Conservation (phyloP, 2,797 vertebrate genomes). For the Chiloscyllium punctatum region DNA sequence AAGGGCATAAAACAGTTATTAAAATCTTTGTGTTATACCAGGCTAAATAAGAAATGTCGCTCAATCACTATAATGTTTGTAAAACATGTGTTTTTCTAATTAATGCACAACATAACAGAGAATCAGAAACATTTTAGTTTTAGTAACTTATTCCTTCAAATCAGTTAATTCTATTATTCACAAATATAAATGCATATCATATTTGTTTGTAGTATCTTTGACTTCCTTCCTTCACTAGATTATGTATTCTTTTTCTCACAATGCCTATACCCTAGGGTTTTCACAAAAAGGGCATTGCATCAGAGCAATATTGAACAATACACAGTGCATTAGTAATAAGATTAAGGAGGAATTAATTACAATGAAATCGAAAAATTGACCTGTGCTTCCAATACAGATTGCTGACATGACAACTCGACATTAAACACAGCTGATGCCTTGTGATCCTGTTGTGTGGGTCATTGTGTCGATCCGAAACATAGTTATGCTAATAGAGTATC, state of each 20-base stretch:
- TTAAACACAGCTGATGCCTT: constrained; percentile 17
- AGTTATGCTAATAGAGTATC: not conserved
- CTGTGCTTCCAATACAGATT: not conserved
- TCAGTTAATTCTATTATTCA: not conserved
- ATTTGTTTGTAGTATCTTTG: not conserved
- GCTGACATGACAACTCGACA: not conserved
- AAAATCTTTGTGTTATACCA: not conserved
- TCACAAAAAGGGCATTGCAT: not conserved
- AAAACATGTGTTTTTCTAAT: constrained; percentile 1
- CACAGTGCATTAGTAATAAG: not conserved
- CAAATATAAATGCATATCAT: not conserved
- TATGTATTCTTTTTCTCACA: not conserved
- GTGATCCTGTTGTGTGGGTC: not conserved
- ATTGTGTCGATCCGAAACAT: not conserved
- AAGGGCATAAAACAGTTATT: not conserved
- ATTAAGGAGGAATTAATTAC: constrained; percentile 17
- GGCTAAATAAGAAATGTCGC: too few species aligned
- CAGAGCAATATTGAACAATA: not conserved
- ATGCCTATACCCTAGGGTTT: not conserved
- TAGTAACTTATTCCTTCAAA: not conserved
- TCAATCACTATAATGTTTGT: not conserved
- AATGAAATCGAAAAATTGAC: constrained; percentile 26
- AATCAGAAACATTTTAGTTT: not conserved
- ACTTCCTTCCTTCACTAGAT: not conserved
- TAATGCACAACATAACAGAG: not conserved